A percentile compares a stretch with the other conserved stretches of the same genome.
Evolutionary conservation across 2,797 vertebrate species (phyloP).

Genomic region (Varecia variegata): DNA sequence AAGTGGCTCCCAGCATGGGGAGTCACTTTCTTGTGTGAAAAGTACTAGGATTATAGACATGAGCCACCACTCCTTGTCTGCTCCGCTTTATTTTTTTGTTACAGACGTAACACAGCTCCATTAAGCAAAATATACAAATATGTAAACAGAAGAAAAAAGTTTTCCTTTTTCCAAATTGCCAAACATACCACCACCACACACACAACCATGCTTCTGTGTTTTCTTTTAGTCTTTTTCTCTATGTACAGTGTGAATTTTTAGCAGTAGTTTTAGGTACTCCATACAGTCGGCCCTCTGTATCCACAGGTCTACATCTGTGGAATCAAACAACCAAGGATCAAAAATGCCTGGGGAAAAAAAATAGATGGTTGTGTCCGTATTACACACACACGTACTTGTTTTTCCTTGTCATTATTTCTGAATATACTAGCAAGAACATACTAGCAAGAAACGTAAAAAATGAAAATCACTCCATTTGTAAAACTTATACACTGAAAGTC

Average conservation of each 20-base stretch:
- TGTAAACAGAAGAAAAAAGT: background rate
- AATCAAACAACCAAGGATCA: background rate
- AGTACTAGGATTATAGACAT: too few species aligned
- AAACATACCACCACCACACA: background rate
- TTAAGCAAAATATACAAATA: background rate
- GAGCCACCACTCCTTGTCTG: too few species aligned
- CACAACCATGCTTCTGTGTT: background rate
- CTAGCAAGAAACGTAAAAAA: background rate
- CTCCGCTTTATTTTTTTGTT: background rate
- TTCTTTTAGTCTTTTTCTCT: background rate
- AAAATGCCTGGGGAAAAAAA: background rate
- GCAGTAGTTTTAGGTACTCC: background rate
- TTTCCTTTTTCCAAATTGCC: background rate
- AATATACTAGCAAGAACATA: background rate
- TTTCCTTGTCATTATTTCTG: background rate
- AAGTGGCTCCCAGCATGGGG: too few species aligned
- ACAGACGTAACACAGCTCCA: background rate
- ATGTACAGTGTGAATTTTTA: background rate
- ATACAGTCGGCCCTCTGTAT: background rate
- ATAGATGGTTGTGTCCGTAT: background rate
- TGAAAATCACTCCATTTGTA: background rate
- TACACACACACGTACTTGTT: background rate
- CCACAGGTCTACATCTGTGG: background rate
- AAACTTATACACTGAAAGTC: background rate
- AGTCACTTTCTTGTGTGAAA: too few species aligned